A percentile compares a stretch with the other conserved stretches of the same genome.
Evolutionary conservation across 2,113 vertebrate species (phyloP).

Genomic region (Noturus placidus): DNA sequence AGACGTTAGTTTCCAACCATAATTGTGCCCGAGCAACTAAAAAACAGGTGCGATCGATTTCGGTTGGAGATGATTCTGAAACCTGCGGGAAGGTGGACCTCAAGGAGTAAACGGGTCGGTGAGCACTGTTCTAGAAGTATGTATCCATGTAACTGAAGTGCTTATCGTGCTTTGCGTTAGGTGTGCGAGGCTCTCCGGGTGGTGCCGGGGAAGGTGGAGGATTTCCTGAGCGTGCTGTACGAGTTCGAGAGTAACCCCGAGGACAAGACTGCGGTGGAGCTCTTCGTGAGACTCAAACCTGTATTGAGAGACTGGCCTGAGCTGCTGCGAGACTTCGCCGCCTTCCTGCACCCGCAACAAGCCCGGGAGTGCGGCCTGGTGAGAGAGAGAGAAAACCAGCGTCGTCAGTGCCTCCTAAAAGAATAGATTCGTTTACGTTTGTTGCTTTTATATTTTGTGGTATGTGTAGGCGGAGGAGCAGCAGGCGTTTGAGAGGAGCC

Average conservation of each 20-base stretch:
- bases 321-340: slow-evolving; percentile 85
- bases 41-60: too few relatives aligned
- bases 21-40: too few relatives aligned
- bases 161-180: slow-evolving; percentile 57
- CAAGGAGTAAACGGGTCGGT: too few relatives aligned
- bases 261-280: slow-evolving; percentile 69
- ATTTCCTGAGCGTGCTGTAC: slow-evolving; percentile 81
- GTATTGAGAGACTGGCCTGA: slow-evolving; percentile 83
- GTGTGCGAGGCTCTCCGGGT: slow-evolving; percentile 79
- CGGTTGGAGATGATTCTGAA: too few relatives aligned
- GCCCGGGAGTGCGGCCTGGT: slow-evolving; percentile 87
- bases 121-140: background rate
- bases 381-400: slow-evolving; percentile 19
- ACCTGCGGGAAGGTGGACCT: too few relatives aligned
- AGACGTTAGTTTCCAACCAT: too few relatives aligned
- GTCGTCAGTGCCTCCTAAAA: background rate
- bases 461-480: slow-evolving; percentile 82
- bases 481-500: slow-evolving; percentile 86
- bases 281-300: slow-evolving; percentile 70
- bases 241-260: slow-evolving; percentile 71
- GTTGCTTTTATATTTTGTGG: background rate
- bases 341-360: slow-evolving; percentile 81
- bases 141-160: background rate
- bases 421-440: background rate
- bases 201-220: slow-evolving; percentile 74